A percentile compares a stretch with the other conserved stretches of the same genome.
These are phyloP conservation scores for Gymnosoma rotundatum DNA, from an alignment of 2,888 invertebrate species.

Conservation along the genomic window DNA sequence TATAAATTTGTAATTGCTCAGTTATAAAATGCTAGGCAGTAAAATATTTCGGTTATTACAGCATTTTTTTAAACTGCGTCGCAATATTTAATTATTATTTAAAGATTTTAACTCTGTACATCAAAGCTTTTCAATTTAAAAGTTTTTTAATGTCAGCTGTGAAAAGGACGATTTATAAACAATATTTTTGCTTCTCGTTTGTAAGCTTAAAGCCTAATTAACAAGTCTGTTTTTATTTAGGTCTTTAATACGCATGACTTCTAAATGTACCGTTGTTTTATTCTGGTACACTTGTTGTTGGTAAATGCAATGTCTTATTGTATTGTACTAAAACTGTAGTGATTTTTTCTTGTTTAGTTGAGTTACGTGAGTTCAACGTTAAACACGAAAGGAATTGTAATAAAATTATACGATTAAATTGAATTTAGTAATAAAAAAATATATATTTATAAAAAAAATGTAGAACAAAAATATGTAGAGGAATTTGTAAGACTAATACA, in stretches of 20 bases:
- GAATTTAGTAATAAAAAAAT: slow-evolving; percentile 4
- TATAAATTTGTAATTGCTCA: too few relatives aligned
- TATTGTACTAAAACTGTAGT: slow-evolving; percentile 24
- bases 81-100: too few relatives aligned
- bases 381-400: slow-evolving; percentile 35
- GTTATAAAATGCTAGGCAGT: too few relatives aligned
- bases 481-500: slow-evolving; percentile 48
- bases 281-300: slow-evolving; percentile 58
- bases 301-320: slow-evolving; percentile 7
- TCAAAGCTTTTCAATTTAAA: too few relatives aligned
- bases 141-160: too few relatives aligned
- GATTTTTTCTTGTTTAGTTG: slow-evolving; percentile 55
- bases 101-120: too few relatives aligned
- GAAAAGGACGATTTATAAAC: too few relatives aligned
- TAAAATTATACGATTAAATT: slow-evolving; percentile 13
- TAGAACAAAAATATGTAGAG: slow-evolving; percentile 58
- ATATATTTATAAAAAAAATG: neutral
- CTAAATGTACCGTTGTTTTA: slow-evolving; percentile 57
- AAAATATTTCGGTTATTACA: too few relatives aligned
- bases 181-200: too few relatives aligned
- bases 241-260: slow-evolving; percentile 40
- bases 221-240: neutral
- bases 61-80: too few relatives aligned
- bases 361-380: slow-evolving; percentile 62
- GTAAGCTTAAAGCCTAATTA: neutral